These are phyloP conservation scores for Rotaria sp. DNA, from an alignment of 2,888 invertebrate species.

Conservation along the genomic window DNA sequence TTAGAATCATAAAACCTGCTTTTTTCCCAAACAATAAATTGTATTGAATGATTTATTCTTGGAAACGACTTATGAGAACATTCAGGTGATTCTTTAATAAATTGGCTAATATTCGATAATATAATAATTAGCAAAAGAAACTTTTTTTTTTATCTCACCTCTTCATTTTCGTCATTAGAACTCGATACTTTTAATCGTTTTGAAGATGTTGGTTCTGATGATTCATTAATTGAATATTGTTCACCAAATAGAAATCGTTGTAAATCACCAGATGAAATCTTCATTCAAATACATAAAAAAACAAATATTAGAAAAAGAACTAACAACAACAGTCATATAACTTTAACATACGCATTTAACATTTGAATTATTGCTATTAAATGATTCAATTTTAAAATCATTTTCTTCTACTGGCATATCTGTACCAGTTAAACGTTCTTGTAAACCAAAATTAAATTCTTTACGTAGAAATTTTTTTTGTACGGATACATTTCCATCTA, in stretches of 20 bases:
- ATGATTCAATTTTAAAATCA: not conserved
- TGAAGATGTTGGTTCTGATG: not conserved
- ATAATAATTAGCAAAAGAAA: too few relatives aligned
- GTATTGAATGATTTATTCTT: too few relatives aligned
- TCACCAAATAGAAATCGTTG: not conserved
- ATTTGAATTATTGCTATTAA: not conserved
- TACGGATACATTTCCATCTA: constrained; percentile 9
- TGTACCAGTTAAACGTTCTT: constrained; percentile 15
- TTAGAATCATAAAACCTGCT: too few relatives aligned
- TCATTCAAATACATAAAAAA: not conserved
- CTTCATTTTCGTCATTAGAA: not conserved
- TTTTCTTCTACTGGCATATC: not conserved
- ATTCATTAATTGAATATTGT: not conserved
- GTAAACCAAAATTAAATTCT: constrained; percentile 25
- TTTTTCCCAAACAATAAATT: too few relatives aligned
- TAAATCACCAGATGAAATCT: not conserved
- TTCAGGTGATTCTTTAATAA: too few relatives aligned
- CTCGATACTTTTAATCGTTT: not conserved
- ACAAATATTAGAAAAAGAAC: too few relatives aligned
- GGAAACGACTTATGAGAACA: too few relatives aligned
- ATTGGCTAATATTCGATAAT: too few relatives aligned
- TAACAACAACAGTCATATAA: not conserved
- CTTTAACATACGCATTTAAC: not conserved
- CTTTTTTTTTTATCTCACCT: not conserved
- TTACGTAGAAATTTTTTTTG: constrained; percentile 4